A percentile compares a stretch with the other conserved stretches of the same genome.
phyloP scores from a whole-genome alignment of 2,797 vertebrate genomes.

The Leontopithecus rosalia region DNA sequence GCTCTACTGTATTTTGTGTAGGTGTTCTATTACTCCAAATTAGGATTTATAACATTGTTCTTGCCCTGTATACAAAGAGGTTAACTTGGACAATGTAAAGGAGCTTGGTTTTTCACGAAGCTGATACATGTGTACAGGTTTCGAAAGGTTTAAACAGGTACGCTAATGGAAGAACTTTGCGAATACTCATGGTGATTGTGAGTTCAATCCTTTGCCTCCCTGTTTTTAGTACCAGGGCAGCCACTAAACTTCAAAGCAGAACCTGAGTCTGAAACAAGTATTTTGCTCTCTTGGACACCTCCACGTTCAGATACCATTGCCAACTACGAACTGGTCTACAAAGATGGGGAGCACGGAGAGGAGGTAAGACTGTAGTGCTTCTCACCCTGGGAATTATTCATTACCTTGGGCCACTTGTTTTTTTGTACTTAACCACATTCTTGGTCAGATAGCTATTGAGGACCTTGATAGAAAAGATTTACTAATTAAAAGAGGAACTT shows the following conservation, averaged over 20 bases:
- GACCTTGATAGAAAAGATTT: not conserved
- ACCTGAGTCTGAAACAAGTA: constrained; percentile 98
- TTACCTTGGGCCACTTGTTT: accelerated
- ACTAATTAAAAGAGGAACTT: not conserved
- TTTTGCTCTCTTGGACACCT: constrained; percentile 96
- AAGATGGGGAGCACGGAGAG: constrained; percentile 95
- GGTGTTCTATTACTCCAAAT: not conserved
- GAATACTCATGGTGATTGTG: not conserved
- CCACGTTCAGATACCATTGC: constrained; percentile 96
- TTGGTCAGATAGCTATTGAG: not conserved
- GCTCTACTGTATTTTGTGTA: not conserved
- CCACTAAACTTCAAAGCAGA: constrained; percentile 97
- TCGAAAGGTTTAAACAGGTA: not conserved
- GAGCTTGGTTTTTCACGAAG: not conserved
- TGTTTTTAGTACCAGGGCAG: constrained; percentile 94
- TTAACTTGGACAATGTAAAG: not conserved
- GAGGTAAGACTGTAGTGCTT: constrained; percentile 88
- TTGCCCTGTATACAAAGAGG: not conserved
- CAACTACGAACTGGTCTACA: constrained; percentile 97
- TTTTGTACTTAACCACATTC: not conserved
- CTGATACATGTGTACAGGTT: not conserved
- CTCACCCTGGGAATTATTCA: not conserved
- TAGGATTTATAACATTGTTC: not conserved
- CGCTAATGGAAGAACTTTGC: not conserved
- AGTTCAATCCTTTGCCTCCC: constrained; percentile 35